These are phyloP conservation scores for Mythimna loreyi DNA, from an alignment of 2,888 invertebrate genomes.

Conservation along the genomic window DNA sequence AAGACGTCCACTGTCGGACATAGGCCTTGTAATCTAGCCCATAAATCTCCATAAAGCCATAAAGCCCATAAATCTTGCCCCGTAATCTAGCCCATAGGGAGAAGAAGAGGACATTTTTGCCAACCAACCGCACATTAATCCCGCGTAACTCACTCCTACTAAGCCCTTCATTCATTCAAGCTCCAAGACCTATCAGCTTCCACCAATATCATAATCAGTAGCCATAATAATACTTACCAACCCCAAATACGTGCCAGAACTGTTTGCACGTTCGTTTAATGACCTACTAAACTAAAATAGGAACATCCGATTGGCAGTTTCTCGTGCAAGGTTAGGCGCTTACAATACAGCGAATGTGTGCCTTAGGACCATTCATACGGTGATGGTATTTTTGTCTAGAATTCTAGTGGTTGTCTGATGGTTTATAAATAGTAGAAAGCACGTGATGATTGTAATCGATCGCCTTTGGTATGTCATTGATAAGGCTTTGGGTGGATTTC, in stretches of 20 bases:
- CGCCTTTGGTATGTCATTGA: slow-evolving; percentile 26
- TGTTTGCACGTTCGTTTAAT: slow-evolving; percentile 76
- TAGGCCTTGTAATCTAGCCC: too few species aligned
- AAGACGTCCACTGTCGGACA: too few species aligned
- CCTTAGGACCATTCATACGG: slow-evolving; percentile 69
- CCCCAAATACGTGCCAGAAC: slow-evolving; percentile 52
- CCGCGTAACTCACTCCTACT: background rate
- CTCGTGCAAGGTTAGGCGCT: slow-evolving; percentile 77
- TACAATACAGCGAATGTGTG: slow-evolving; percentile 70
- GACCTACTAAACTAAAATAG: slow-evolving; percentile 84
- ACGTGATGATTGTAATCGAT: slow-evolving; percentile 36
- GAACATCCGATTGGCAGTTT: slow-evolving; percentile 79
- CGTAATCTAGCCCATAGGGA: background rate
- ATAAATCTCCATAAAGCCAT: background rate
- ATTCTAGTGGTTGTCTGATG: slow-evolving; percentile 32
- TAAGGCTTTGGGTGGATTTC: slow-evolving; percentile 6
- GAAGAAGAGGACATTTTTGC: background rate
- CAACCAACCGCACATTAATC: background rate
- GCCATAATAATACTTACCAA: slow-evolving; percentile 50
- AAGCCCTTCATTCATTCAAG: slow-evolving; percentile 20
- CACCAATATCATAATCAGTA: slow-evolving; percentile 17
- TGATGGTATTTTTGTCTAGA: slow-evolving; percentile 54
- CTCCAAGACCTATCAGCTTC: slow-evolving; percentile 12
- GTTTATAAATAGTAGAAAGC: slow-evolving; percentile 43
- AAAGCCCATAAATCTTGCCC: background rate